Evolutionary conservation across 2,888 invertebrate species (phyloP), one percentile per base, ranked within the genome.

Genomic region (Shargacucullia verbasci): DNA sequence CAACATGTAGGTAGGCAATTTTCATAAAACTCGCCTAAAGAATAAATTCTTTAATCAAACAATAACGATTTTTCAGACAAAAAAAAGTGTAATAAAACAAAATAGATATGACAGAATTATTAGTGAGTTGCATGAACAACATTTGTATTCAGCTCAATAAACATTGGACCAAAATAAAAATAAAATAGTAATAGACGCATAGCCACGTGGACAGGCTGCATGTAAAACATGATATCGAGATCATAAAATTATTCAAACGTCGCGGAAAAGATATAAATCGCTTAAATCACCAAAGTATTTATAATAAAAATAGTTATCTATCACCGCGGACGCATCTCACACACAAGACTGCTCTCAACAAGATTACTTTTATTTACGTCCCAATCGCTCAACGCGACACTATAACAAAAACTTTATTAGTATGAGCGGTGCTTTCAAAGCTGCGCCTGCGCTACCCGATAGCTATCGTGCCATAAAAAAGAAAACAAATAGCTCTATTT

Each of bases 241-340:
- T 59, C 59, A 60, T 73, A 73, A 70, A 73, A 43, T 65, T 65
- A 65, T 71, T 67, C 63, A 69, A 64, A 70, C 62, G 58, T 63
- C 53, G 34, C 60, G 29, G 54, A 57, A 53, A 53, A 67, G 45
- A 73, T 72, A 74, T 67, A 71, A 67, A 40, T 50, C 46, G 41
- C 59, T 35, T 61, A 62, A 68, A 73, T 79, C 69, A 54, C 57
- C 55, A 54, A 71, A 76, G 59, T 73, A 62, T 80, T 70, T 70
- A 76, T 54, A 61, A 72, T 80, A 76, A 77, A 83, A 80, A 80
- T 78, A 75, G 72, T 76, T 76, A 61, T 66, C 70, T 62, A 76
- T 80, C 79, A 79, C 66, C 72, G 70, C 68, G 67, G 74, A 70
- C 59, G 69, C 71, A 77, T 76, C 71, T 70, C 64, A 70, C 59